Conservation (phyloP, 2,113 vertebrate genomes). For the Leptodactylus fuscus region DNA sequence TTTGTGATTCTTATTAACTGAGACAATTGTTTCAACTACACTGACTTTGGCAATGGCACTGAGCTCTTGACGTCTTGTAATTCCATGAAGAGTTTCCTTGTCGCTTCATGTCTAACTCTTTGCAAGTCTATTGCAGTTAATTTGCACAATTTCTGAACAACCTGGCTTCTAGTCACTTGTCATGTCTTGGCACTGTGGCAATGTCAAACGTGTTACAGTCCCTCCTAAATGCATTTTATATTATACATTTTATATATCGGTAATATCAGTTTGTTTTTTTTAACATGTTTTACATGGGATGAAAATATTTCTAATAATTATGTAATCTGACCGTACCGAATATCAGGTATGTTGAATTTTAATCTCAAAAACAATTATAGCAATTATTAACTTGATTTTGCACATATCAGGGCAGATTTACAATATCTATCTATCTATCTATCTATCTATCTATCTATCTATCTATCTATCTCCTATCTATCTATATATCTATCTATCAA, state of each 20-base stretch:
- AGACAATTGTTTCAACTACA: not conserved
- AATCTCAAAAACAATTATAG: too few relatives aligned
- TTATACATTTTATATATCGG: not conserved
- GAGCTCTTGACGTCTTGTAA: not conserved
- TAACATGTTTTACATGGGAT: not conserved
- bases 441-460: too few relatives aligned
- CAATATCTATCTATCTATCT: too few relatives aligned
- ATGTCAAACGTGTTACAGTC: not conserved
- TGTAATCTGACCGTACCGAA: too few relatives aligned
- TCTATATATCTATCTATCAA: too few relatives aligned
- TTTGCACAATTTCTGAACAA: not conserved
- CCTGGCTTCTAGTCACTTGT: not conserved
- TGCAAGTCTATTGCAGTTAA: not conserved
- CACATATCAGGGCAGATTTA: too few relatives aligned
- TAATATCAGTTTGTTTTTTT: not conserved
- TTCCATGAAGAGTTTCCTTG: not conserved
- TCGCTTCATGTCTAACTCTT: not conserved
- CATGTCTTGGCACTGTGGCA: not conserved
- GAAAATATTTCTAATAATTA: not conserved
- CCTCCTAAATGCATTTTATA: not conserved
- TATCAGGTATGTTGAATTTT: too few relatives aligned
- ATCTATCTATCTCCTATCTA: too few relatives aligned
- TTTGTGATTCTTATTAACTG: not conserved
- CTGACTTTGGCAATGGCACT: not conserved
- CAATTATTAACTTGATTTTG: too few relatives aligned